Conservation (phyloP, 2,797 vertebrate species). For the Salmo trutta region DNA sequence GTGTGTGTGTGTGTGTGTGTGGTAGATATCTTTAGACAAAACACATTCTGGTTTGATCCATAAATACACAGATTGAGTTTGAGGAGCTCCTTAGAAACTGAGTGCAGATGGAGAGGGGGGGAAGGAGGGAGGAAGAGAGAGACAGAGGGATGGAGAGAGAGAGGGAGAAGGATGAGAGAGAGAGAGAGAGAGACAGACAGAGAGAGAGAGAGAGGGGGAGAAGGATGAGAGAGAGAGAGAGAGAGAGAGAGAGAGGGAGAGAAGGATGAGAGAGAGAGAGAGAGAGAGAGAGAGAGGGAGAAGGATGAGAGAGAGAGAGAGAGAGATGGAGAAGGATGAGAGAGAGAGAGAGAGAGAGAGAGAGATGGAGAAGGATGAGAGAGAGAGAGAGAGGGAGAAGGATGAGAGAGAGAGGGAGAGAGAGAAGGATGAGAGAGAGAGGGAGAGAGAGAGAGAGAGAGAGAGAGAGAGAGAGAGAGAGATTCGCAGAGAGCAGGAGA, state of each 20-base stretch:
- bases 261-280: no score
- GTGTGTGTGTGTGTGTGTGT: no score
- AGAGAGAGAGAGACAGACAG: no score
- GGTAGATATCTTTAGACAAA: background rate
- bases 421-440: background rate
- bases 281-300: no score
- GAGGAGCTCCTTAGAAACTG: conserved; percentile 7
- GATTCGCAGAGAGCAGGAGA: background rate
- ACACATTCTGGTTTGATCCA: background rate
- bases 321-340: background rate
- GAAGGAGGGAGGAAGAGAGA: rapidly evolving
- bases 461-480: background rate
- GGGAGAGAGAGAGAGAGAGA: background rate
- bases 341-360: background rate
- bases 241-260: no score
- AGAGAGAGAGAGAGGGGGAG: no score
- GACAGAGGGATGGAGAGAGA: no score
- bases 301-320: no score
- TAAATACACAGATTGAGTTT: conserved; percentile 14
- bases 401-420: background rate
- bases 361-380: background rate
- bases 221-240: no score
- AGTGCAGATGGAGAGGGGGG: background rate
- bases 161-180: no score
- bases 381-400: background rate